These are phyloP conservation scores for Drosophila bocqueti DNA, from an alignment of 1,140 invertebrate species.

Conservation along the genomic window DNA sequence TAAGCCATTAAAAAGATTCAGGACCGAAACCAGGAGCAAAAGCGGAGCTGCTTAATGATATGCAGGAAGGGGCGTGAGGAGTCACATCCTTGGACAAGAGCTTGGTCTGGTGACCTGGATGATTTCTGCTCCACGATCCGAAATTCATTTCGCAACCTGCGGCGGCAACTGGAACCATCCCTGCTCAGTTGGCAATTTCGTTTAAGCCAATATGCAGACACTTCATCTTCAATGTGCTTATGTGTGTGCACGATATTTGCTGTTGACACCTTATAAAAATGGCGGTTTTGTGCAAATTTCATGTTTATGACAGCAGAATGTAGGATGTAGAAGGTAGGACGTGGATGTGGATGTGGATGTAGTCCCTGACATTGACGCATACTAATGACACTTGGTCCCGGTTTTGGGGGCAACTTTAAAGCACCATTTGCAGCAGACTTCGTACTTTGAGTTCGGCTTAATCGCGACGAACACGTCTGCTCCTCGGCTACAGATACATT, in stretches of 20 bases:
- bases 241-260: slow-evolving; percentile 60
- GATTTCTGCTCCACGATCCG: slow-evolving; percentile 26
- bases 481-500: slow-evolving; percentile 22
- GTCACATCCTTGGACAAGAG: slow-evolving; percentile 19
- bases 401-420: slow-evolving; percentile 46
- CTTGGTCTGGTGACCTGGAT: slow-evolving; percentile 42
- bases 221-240: slow-evolving; percentile 50
- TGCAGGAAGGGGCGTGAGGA: slow-evolving; percentile 39
- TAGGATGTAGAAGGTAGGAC: slow-evolving; percentile 54
- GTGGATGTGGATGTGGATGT: slow-evolving; percentile 17
- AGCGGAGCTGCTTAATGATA: slow-evolving; percentile 61
- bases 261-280: slow-evolving; percentile 82
- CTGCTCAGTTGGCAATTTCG: slow-evolving; percentile 23
- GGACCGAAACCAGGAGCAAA: background rate
- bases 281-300: slow-evolving; percentile 82
- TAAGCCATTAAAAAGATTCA: slow-evolving; percentile 77
- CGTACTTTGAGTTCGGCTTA: slow-evolving; percentile 46
- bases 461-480: slow-evolving; percentile 31
- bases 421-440: slow-evolving; percentile 71
- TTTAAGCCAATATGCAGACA: slow-evolving; percentile 74
- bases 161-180: background rate
- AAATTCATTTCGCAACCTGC: slow-evolving; percentile 4
- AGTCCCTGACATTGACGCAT: slow-evolving; percentile 70
- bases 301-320: slow-evolving; percentile 75
- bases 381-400: slow-evolving; percentile 73